Evolutionary conservation across 1,140 invertebrate genomes (phyloP).

Genomic region (Diplogasteroides magnus): DNA sequence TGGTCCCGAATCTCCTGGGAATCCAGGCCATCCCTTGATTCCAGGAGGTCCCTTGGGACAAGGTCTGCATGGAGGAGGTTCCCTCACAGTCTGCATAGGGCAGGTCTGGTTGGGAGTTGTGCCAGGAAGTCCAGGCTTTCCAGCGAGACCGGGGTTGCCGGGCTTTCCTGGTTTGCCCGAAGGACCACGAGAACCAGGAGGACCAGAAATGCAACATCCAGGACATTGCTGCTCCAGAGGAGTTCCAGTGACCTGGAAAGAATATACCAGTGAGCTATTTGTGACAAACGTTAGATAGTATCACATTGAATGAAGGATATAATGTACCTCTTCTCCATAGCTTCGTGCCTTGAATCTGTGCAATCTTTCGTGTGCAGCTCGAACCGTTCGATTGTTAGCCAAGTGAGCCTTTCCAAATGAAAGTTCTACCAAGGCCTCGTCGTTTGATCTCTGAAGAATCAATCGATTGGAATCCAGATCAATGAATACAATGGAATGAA

Average conservation of each 20-base stretch:
- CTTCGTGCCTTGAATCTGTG: slow-evolving; percentile 24
- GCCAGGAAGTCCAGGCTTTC: slow-evolving; percentile 41
- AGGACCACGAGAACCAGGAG: slow-evolving; percentile 27
- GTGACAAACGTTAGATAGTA: too few species aligned
- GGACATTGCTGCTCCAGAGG: slow-evolving; percentile 51
- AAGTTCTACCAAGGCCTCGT: slow-evolving; percentile 43
- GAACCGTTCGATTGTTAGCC: slow-evolving; percentile 33
- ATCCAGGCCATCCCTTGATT: slow-evolving; percentile 55
- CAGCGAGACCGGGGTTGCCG: slow-evolving; percentile 45
- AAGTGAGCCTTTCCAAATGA: slow-evolving; percentile 35
- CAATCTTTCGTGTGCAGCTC: slow-evolving; percentile 17
- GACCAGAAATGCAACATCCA: slow-evolving; percentile 37
- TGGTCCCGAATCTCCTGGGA: slow-evolving; percentile 49
- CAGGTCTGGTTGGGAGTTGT: slow-evolving; percentile 52
- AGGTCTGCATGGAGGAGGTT: slow-evolving; percentile 51
- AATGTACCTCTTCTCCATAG: slow-evolving; percentile 19
- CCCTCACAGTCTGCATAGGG: slow-evolving; percentile 40
- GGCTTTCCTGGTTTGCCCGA: slow-evolving; percentile 46
- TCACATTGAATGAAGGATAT: too few species aligned
- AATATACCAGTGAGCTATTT: too few species aligned
- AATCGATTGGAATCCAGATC: neutral
- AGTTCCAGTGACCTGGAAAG: slow-evolving; percentile 40
- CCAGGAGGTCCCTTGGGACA: slow-evolving; percentile 54
- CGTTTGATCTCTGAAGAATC: slow-evolving; percentile 40
- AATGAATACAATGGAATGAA: neutral